phyloP scores from a whole-genome alignment of 1,140 invertebrate species.

The Lepidurus apus region DNA sequence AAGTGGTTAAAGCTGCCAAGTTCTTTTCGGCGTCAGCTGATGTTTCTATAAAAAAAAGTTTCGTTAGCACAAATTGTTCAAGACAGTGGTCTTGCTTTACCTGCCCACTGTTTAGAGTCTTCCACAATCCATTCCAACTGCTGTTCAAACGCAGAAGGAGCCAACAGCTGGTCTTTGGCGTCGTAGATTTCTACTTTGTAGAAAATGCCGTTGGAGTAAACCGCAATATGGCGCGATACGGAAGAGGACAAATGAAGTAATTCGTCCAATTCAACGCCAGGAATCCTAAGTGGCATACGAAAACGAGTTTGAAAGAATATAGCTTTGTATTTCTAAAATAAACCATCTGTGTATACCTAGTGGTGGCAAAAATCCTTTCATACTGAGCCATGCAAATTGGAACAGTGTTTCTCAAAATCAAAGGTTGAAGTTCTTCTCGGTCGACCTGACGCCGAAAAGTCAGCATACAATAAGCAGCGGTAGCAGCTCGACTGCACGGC shows the following conservation, averaged over 20 bases:
- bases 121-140: slow-evolving; percentile 49
- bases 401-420: slow-evolving; percentile 48
- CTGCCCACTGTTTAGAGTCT: slow-evolving; percentile 45
- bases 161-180: slow-evolving; percentile 45
- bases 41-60: slow-evolving; percentile 38
- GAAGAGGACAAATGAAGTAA: slow-evolving; percentile 45
- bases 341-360: slow-evolving; percentile 41
- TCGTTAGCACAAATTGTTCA: slow-evolving; percentile 30
- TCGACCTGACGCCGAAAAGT: slow-evolving; percentile 48
- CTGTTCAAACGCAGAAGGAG: slow-evolving; percentile 45
- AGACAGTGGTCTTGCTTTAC: slow-evolving; percentile 37
- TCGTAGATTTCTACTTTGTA: slow-evolving; percentile 49
- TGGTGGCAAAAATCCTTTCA: slow-evolving; percentile 44
- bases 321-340: slow-evolving; percentile 28
- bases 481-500: slow-evolving; percentile 47
- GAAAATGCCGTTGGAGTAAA: slow-evolving; percentile 40
- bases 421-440: slow-evolving; percentile 47
- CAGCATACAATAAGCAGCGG: slow-evolving; percentile 45
- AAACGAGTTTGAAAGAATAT: neutral
- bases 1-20: slow-evolving; percentile 47
- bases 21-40: slow-evolving; percentile 43
- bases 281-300: slow-evolving; percentile 43
- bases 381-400: slow-evolving; percentile 48
- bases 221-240: slow-evolving; percentile 46
- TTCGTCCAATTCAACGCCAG: slow-evolving; percentile 48